phyloP scores from a whole-genome alignment of 2,797 vertebrate species.

The Tiaroga cobitis region DNA sequence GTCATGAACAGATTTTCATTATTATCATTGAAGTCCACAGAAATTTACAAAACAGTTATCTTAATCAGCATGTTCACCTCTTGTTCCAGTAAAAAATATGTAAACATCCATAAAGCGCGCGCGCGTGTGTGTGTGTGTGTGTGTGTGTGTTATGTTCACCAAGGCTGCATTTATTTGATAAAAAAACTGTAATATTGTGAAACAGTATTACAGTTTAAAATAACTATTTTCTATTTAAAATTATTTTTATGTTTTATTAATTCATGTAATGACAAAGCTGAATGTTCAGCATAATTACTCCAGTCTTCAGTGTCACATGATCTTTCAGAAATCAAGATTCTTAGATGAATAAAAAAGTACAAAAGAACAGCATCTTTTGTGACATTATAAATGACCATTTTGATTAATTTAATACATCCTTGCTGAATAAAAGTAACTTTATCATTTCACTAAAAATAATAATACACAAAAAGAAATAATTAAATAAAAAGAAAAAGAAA shows the following conservation, averaged over 20 bases:
- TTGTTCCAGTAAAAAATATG: neutral
- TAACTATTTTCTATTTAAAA: neutral
- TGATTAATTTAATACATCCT: too few species aligned
- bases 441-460: neutral
- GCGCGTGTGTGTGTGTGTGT: too few species aligned
- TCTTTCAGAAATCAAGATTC: neutral
- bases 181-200: neutral
- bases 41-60: neutral
- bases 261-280: neutral
- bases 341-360: too few species aligned
- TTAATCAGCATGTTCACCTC: slow-evolving; percentile 1
- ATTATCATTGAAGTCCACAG: neutral
- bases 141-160: too few species aligned
- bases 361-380: neutral
- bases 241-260: too few species aligned
- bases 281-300: neutral
- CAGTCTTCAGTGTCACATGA: neutral
- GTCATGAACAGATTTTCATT: neutral
- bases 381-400: neutral
- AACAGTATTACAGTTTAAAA: neutral
- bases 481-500: neutral
- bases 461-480: neutral
- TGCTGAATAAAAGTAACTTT: neutral
- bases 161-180: neutral
- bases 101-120: neutral